A percentile compares a stretch with the other conserved stretches of the same genome.
Evolutionary conservation across 2,113 vertebrate genomes (phyloP).

Genomic region (Chrysemys picta): DNA sequence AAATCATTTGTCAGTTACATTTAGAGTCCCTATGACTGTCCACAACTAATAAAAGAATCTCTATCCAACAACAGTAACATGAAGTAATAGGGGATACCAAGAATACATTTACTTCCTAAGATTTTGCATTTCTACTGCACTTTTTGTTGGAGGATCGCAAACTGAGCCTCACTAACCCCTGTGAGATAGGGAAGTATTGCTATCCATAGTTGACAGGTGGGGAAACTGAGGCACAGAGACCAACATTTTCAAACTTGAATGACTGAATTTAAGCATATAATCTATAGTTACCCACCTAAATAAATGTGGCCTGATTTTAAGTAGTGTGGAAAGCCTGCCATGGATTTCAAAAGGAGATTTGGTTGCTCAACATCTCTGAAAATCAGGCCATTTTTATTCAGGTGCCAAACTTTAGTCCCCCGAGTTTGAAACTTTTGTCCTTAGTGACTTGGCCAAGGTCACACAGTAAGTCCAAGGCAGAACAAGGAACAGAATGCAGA

Average conservation of each 20-base stretch:
- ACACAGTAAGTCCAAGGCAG: not conserved
- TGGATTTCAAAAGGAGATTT: not conserved
- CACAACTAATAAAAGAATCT: not conserved
- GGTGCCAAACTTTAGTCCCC: not conserved
- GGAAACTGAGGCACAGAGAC: not conserved
- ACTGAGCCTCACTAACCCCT: not conserved
- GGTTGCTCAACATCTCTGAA: not conserved
- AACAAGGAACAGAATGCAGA: not conserved
- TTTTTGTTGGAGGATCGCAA: not conserved
- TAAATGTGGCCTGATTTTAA: not conserved
- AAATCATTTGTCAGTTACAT: not conserved
- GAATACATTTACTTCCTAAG: not conserved
- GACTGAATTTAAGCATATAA: not conserved
- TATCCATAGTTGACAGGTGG: not conserved
- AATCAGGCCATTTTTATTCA: not conserved
- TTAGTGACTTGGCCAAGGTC: not conserved
- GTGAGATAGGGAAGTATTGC: not conserved
- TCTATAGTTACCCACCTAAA: rapidly evolving
- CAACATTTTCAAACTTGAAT: not conserved
- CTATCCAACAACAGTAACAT: not conserved
- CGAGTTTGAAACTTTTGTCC: not conserved
- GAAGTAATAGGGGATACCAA: not conserved
- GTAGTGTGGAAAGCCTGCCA: not conserved
- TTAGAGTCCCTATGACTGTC: not conserved
- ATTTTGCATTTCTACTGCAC: not conserved